These are phyloP conservation scores for Apocheima hispidaria DNA, from an alignment of 2,888 invertebrate species.

Conservation along the genomic window DNA sequence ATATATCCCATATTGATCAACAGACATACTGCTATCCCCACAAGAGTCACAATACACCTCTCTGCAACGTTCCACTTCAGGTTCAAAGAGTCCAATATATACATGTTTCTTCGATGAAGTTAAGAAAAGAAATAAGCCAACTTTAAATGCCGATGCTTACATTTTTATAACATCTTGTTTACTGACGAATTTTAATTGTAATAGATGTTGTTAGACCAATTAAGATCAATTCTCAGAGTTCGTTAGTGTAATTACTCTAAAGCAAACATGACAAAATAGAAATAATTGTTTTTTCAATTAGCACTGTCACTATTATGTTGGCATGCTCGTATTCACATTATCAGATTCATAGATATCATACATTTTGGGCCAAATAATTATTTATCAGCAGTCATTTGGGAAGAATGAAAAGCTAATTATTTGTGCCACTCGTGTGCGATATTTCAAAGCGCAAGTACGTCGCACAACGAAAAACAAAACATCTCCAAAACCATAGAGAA, in stretches of 20 bases:
- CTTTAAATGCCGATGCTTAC: background rate
- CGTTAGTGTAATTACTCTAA: slow-evolving; percentile 35
- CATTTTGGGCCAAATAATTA: background rate
- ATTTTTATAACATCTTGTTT: slow-evolving; percentile 22
- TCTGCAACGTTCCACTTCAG: slow-evolving; percentile 32
- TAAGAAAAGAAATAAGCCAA: slow-evolving; percentile 29
- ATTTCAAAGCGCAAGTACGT: too few species aligned
- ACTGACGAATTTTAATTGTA: slow-evolving; percentile 13
- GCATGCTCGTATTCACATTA: too few species aligned
- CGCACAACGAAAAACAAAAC: too few species aligned
- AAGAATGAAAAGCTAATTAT: too few species aligned
- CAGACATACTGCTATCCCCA: slow-evolving; percentile 47
- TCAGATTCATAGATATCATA: too few species aligned
- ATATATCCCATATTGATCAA: slow-evolving; percentile 60
- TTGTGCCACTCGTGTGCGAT: too few species aligned
- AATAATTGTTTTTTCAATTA: slow-evolving; percentile 1
- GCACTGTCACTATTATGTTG: background rate
- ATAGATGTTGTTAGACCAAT: slow-evolving; percentile 34
- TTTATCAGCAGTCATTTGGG: too few species aligned
- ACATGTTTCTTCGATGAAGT: slow-evolving; percentile 41
- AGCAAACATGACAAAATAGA: slow-evolving; percentile 24
- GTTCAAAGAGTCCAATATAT: slow-evolving; percentile 28
- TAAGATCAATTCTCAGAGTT: slow-evolving; percentile 32
- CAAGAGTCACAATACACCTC: slow-evolving; percentile 48
- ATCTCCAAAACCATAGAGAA: too few species aligned